phyloP scores from a whole-genome alignment of 2,888 invertebrate species.

The Nomada hirtipes region DNA sequence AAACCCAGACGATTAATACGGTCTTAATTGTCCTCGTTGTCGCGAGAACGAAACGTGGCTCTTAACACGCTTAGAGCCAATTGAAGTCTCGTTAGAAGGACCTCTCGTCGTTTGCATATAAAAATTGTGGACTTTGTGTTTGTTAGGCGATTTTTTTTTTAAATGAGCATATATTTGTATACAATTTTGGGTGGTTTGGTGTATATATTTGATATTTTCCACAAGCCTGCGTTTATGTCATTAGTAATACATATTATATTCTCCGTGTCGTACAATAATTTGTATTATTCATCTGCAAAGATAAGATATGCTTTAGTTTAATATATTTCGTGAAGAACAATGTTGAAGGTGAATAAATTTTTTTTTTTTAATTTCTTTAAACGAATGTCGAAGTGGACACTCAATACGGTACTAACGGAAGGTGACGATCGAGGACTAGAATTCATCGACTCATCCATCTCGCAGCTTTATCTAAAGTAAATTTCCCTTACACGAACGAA shows the following conservation, averaged over 20 bases:
- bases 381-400: too few relatives aligned
- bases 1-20: slow-evolving; percentile 60
- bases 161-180: too few relatives aligned
- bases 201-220: too few relatives aligned
- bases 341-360: too few relatives aligned
- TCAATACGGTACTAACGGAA: neutral
- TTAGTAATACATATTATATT: too few relatives aligned
- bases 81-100: slow-evolving; percentile 40
- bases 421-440: neutral
- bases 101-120: neutral
- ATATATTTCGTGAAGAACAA: too few relatives aligned
- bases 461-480: slow-evolving; percentile 7
- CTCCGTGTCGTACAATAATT: too few relatives aligned
- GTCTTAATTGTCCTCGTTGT: slow-evolving; percentile 55
- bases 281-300: too few relatives aligned
- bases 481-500: neutral
- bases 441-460: neutral
- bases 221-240: too few relatives aligned
- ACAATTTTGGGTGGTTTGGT: too few relatives aligned
- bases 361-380: neutral
- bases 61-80: slow-evolving; percentile 9
- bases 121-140: neutral
- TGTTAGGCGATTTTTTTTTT: neutral
- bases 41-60: slow-evolving; percentile 33
- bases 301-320: too few relatives aligned